phyloP scores from a whole-genome alignment of 2,113 vertebrate genomes.

The Apteryx owenii region DNA sequence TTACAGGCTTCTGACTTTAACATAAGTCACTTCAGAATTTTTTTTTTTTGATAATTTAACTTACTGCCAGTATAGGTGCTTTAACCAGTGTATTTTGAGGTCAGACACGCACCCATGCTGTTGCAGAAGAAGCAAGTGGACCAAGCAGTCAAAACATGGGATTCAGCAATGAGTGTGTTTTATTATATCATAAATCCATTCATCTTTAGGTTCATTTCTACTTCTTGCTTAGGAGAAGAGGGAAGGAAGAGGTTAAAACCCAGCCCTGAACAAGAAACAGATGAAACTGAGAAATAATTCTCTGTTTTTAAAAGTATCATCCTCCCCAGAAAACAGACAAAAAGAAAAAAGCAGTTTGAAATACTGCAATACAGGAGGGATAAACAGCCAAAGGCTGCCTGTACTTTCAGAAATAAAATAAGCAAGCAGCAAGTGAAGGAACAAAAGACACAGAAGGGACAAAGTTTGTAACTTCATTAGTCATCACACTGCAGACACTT shows the following conservation, averaged over 20 bases:
- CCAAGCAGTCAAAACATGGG: background rate
- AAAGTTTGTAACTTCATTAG: background rate
- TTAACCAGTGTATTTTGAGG: background rate
- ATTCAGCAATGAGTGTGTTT: fast-evolving
- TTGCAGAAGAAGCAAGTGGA: background rate
- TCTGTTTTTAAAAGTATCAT: fast-evolving
- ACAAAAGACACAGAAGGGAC: fast-evolving
- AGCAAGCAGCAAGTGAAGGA: fast-evolving
- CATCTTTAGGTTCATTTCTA: background rate
- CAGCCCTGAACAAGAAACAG: fast-evolving
- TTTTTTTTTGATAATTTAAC: background rate
- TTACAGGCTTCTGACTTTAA: fast-evolving
- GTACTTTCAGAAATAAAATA: background rate
- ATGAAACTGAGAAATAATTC: fast-evolving
- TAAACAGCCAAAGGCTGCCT: fast-evolving
- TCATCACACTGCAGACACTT: background rate
- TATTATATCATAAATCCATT: fast-evolving
- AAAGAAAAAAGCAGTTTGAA: fast-evolving
- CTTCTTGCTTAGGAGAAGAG: background rate
- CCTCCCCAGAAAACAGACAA: background rate
- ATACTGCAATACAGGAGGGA: fast-evolving
- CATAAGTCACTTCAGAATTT: background rate
- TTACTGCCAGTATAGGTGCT: background rate
- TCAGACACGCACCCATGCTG: background rate
- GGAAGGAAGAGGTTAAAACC: background rate